Evolutionary conservation across 2,888 invertebrate species (phyloP), one percentile per base, ranked within the genome.

Genomic region (Pantelozetes paolii): DNA sequence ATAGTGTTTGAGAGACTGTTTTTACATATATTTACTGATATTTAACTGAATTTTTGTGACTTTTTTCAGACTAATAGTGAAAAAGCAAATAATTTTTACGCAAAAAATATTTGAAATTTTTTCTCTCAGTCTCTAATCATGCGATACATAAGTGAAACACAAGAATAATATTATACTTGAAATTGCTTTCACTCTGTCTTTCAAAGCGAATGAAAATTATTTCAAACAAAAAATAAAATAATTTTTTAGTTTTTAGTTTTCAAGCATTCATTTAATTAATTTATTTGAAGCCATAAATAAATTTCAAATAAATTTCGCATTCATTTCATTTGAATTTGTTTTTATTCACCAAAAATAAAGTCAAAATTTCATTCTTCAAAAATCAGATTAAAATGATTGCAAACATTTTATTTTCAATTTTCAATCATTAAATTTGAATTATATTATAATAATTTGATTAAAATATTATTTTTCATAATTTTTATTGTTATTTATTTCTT

Each of bases 231-330:
- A 45, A 45, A 45, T 2, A 11, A 45, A 45, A 11, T 45, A 45
- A 45, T 45, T 6, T 45, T 45, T 6, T 45, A 45, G 6, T 45
- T 45, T 45, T 45, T 45, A 11, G 15, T 13, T 45, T 23, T 54
- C 8, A 26, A 9, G 45, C 54, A 26, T 54, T 54, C 23, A 54
- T 54, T 54, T 54, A 54, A 54, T 54, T 54, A 54, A 54, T 54
- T 54, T 54, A 54, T 54, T 40, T 54, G 54, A 6, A 26, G 54
- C 15, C 23, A 54, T 54, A 54, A 54, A 54, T 54, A 54, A 23
- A n/a, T 54, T 23, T 13, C 8, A 6, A 26, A 54, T 54, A 26
- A 20, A 20, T 50, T 45, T 36, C 5, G 5, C 11, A 36, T 36
- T 36, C 11, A 8, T 36, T 50, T n/a, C 50, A n/a, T 20, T 50